These are phyloP conservation scores for Ormyrus nitidulus DNA, from an alignment of 2,888 invertebrate species.

Conservation along the genomic window DNA sequence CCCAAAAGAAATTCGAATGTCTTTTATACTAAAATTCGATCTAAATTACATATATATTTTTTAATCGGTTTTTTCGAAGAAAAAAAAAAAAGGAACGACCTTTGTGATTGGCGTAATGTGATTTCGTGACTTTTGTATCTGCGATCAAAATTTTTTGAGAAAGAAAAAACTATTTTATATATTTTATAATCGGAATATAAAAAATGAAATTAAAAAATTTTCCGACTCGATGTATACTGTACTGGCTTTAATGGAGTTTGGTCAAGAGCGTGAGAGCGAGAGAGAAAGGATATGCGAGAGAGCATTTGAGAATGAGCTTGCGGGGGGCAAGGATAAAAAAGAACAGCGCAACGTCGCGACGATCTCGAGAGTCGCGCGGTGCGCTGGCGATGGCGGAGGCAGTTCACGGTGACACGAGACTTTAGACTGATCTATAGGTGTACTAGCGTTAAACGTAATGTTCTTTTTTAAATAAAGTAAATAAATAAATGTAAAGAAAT, in stretches of 20 bases:
- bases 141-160: constrained; percentile 49
- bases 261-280: constrained; percentile 26
- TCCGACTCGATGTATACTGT: constrained; percentile 55
- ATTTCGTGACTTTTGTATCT: constrained; percentile 57
- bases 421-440: constrained; percentile 75
- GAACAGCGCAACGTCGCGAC: constrained; percentile 16
- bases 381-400: constrained; percentile 69
- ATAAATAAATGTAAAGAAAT: constrained; percentile 36
- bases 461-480: constrained; percentile 53
- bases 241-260: constrained; percentile 51
- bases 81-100: constrained; percentile 41
- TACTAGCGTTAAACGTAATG: constrained; percentile 72
- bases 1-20: constrained; percentile 27
- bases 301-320: constrained; percentile 39
- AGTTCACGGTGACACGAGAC: constrained; percentile 75
- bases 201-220: constrained; percentile 32
- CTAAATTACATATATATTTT: constrained; percentile 48
- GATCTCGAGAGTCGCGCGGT: constrained; percentile 20
- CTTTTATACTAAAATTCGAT: constrained; percentile 38
- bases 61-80: constrained; percentile 41
- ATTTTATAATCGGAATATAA: constrained; percentile 1
- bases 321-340: constrained; percentile 52
- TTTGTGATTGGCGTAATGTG: constrained; percentile 57
- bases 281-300: constrained; percentile 8
- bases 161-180: constrained; percentile 36